Evolutionary conservation across 2,888 invertebrate species (phyloP).

Genomic region (Macrosiphum euphorbiae): DNA sequence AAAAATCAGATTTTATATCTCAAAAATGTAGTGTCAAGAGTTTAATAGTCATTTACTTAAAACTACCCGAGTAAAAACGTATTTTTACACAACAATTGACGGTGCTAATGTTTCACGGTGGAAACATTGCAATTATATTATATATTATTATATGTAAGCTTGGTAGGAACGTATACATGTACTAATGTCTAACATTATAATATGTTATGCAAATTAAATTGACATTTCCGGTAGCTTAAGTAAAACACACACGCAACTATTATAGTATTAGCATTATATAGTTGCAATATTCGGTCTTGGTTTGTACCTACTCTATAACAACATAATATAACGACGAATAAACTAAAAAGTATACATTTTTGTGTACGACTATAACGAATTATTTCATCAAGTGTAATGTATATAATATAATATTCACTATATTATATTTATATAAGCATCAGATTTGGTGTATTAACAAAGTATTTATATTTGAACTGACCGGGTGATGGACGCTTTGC

Average conservation of each 20-base stretch:
- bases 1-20: not conserved
- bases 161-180: not conserved
- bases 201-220: slow-evolving; percentile 24
- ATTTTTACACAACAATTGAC: not conserved
- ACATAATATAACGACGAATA: not conserved
- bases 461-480: not conserved
- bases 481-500: not conserved
- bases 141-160: not conserved
- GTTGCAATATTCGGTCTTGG: not conserved
- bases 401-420: not conserved
- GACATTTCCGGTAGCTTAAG: slow-evolving; percentile 36
- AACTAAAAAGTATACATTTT: not conserved
- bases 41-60: not conserved
- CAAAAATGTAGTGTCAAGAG: not conserved
- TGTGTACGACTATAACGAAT: not conserved
- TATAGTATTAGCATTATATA: slow-evolving; percentile 3
- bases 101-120: not conserved
- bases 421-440: not conserved
- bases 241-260: slow-evolving; percentile 27
- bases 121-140: not conserved
- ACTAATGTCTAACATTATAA: not conserved
- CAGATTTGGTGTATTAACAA: not conserved
- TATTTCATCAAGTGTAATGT: not conserved
- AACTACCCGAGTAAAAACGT: not conserved
- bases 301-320: not conserved